phyloP scores from a whole-genome alignment of 2,113 vertebrate species.

The Orycteropus afer region DNA sequence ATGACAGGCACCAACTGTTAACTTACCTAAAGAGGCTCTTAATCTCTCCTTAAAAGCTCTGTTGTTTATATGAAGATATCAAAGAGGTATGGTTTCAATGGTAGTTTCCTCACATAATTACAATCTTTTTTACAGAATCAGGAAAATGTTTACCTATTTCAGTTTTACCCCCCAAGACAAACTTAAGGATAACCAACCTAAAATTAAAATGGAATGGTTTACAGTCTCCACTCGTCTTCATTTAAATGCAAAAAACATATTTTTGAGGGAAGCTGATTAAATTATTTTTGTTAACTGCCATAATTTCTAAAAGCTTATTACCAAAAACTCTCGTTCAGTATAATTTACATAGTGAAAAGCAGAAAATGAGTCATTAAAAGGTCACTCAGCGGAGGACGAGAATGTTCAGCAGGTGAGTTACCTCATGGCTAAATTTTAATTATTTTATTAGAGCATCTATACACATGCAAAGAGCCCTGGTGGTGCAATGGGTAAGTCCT shows the following conservation, averaged over 20 bases:
- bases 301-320: conserved; percentile 57
- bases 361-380: conserved; percentile 65
- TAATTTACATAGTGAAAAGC: conserved; percentile 62
- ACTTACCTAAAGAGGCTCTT: background rate
- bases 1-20: background rate
- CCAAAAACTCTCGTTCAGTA: conserved; percentile 13
- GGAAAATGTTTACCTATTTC: conserved; percentile 30
- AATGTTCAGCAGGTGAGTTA: conserved; percentile 43
- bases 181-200: background rate
- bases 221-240: background rate
- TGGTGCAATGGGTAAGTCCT: background rate
- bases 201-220: conserved; percentile 34
- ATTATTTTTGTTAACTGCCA: background rate
- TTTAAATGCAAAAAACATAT: background rate
- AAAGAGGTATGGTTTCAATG: conserved; percentile 21
- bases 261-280: conserved; percentile 19
- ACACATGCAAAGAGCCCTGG: background rate
- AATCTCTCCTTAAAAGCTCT: conserved; percentile 27
- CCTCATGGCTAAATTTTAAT: conserved; percentile 54
- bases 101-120: conserved; percentile 41
- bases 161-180: conserved; percentile 36
- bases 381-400: conserved; percentile 17
- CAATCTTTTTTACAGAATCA: background rate
- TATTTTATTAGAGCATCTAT: conserved; percentile 12
- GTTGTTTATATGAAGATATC: conserved; percentile 10